Percentiles rank a stretch among this genome's conserved stretches.
Conservation (phyloP, 92 coral and sea anemone species). For the Parazoanthus darwini region DNA sequence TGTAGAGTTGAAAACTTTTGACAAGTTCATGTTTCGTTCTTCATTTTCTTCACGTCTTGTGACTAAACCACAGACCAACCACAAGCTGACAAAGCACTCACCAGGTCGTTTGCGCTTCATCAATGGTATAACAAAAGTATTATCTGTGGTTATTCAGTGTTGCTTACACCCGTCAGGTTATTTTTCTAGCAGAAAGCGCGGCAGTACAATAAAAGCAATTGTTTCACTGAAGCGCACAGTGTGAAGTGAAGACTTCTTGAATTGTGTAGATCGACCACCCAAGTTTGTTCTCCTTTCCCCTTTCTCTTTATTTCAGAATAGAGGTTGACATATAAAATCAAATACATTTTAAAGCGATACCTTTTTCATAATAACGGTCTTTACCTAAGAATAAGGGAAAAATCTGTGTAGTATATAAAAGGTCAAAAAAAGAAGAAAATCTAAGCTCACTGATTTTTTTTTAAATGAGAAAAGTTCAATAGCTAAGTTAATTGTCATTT, state of each 20-base stretch:
- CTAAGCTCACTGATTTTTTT: no score
- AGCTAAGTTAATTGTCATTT: no score
- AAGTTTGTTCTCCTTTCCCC: not conserved
- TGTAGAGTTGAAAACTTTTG: not conserved
- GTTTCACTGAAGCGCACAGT: not conserved
- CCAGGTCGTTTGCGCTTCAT: not conserved
- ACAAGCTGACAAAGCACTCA: slow-evolving; percentile 1
- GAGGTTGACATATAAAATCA: not conserved
- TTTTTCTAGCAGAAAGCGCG: not conserved
- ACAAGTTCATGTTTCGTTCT: not conserved
- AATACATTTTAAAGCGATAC: not conserved
- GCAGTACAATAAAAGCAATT: not conserved
- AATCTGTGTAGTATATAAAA: no score
- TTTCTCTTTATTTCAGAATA: not conserved
- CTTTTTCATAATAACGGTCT: not conserved
- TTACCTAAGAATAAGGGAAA: not conserved
- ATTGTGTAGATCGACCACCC: slow-evolving; percentile 6
- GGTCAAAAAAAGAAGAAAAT: no score
- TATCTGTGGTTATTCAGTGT: slow-evolving; percentile 9
- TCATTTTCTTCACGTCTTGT: not conserved
- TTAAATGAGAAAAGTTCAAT: no score
- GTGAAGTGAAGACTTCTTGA: not conserved
- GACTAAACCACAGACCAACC: not conserved
- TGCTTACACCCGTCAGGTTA: not conserved
- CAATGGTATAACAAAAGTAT: not conserved